Evolutionary conservation across 1,140 invertebrate genomes (phyloP).

Genomic region (Melitaea cinxia): DNA sequence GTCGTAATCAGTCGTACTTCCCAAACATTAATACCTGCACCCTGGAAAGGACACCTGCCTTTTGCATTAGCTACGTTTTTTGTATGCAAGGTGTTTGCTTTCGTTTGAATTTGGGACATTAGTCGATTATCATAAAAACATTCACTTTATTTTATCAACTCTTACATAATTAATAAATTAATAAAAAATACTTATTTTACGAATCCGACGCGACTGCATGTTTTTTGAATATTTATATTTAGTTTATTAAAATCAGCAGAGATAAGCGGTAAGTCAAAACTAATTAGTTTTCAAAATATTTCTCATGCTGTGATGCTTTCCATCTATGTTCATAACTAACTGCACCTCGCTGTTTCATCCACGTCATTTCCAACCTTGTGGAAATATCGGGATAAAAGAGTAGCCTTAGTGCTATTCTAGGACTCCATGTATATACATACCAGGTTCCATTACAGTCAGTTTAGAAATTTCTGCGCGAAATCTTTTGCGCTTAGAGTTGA

Average conservation of each 20-base stretch:
- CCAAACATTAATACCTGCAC: constrained; percentile 35
- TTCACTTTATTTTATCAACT: constrained; percentile 22
- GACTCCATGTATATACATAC: too few species aligned
- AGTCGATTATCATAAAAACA: constrained; percentile 33
- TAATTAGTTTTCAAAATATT: too few species aligned
- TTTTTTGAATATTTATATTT: background rate
- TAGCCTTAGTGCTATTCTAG: too few species aligned
- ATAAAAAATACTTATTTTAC: constrained; percentile 1
- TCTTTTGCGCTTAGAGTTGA: too few species aligned
- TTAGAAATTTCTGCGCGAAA: too few species aligned
- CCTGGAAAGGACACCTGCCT: constrained; percentile 44
- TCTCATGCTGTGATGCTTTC: background rate
- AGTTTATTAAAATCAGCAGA: background rate
- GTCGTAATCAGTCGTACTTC: background rate
- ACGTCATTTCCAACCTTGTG: too few species aligned
- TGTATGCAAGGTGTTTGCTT: constrained; percentile 48
- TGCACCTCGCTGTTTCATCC: too few species aligned
- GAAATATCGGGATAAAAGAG: too few species aligned
- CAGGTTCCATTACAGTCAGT: too few species aligned
- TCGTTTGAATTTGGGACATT: constrained; percentile 46
- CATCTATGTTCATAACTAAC: too few species aligned
- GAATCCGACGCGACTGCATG: background rate
- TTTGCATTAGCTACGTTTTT: constrained; percentile 50
- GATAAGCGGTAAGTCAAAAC: background rate
- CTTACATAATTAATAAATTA: constrained; percentile 4